Evolutionary conservation across 2,113 vertebrate genomes (phyloP), one percentile per base, ranked within the genome.

Genomic region (Bujurquina vittata): DNA sequence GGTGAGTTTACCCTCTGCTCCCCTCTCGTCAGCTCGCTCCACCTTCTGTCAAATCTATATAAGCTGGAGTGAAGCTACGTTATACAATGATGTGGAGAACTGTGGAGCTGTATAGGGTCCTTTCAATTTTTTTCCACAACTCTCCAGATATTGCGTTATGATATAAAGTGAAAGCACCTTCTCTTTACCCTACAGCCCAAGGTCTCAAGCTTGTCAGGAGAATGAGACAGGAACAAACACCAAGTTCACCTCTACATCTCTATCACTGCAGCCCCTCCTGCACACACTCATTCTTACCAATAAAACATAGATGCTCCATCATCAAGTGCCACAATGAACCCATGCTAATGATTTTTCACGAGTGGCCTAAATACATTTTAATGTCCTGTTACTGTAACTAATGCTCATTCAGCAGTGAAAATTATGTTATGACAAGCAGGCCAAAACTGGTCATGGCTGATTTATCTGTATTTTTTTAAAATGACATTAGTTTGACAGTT

Each of bases 21-120:
- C 8, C 4, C 20, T 60, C 26, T 59, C 43, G 5, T 69, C 74
- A 73, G 46, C 9, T 74, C 33, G 10, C 31, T 23, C 26, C 22
- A 29, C 23, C 77, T 40, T 37, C 61, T 88, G 59, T 82, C 31
- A 54, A 57, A 74, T 52, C 65, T 49, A 7, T 60, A 84, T 46
- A 54, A 76, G 37, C 26, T 55, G 6, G 12, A 62, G 67, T 72
- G 26, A 54, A 72, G n/a, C 29, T 60, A 22, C n/a, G 59, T 56
- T 55, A 77, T 77, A 59, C 77, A 61, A 80, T 15, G 14, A 22
- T 86, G 65, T 83, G 72, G 72, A 69, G 63, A 54, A 81, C 15
- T 10, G 15, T 55, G 26, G 35, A 79, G 65, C 31, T 79, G 18
- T 55, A 49, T 5, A 7, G 18, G 26, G 5, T 15, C 26, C 75